These are phyloP conservation scores for Drosophila aldrichi DNA, from an alignment of 2,888 invertebrate genomes.

Conservation along the genomic window DNA sequence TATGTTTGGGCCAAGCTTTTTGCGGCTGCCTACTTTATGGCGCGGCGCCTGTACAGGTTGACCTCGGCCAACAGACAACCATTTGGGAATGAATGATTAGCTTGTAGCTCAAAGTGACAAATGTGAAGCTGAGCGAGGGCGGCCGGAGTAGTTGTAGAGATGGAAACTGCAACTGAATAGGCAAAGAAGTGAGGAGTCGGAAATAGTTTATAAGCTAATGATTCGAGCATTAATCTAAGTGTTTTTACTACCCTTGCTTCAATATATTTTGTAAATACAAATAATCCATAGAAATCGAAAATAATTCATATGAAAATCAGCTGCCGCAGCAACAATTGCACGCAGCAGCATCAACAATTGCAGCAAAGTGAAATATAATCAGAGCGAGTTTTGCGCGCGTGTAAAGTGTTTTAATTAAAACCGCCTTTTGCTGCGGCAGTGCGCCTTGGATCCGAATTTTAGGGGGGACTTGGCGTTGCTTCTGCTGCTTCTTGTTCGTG, in stretches of 20 bases:
- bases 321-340: slow-evolving; percentile 15
- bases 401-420: slow-evolving; percentile 71
- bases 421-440: slow-evolving; percentile 24
- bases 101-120: slow-evolving; percentile 46
- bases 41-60: slow-evolving; percentile 9
- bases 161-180: not conserved
- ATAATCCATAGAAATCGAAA: slow-evolving; percentile 3
- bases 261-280: not conserved
- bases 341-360: slow-evolving; percentile 7
- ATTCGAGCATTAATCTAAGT: not conserved
- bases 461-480: not conserved
- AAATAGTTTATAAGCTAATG: not conserved
- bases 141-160: slow-evolving; percentile 6
- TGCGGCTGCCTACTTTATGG: slow-evolving; percentile 20
- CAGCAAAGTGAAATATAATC: slow-evolving; percentile 52
- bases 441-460: not conserved
- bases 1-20: slow-evolving; percentile 38
- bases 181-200: too few species aligned
- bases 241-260: not conserved
- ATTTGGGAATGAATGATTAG: slow-evolving; percentile 26
- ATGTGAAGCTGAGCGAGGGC: slow-evolving; percentile 10
- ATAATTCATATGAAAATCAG: slow-evolving; percentile 40
- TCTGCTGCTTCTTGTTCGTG: not conserved
- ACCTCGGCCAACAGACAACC: not conserved
- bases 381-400: slow-evolving; percentile 47